phyloP scores from a whole-genome alignment of 2,888 invertebrate genomes.

The Onthophagus sagittarius region DNA sequence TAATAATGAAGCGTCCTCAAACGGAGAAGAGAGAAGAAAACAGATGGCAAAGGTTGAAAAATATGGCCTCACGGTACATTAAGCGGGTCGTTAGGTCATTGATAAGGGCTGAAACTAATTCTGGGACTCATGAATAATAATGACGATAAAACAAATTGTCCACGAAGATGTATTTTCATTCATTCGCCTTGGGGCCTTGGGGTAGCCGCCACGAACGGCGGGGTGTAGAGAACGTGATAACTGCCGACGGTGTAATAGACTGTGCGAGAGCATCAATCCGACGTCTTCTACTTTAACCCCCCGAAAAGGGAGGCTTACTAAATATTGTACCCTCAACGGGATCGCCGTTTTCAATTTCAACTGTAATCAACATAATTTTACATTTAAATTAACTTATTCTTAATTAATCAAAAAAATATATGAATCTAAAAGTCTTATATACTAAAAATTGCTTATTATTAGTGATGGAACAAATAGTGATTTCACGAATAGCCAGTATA shows the following conservation, averaged over 20 bases:
- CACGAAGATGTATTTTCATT: neutral
- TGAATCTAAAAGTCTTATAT: no score
- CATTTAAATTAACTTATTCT: slow-evolving; percentile 32
- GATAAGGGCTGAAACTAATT: slow-evolving; percentile 15
- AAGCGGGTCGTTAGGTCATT: slow-evolving; percentile 8
- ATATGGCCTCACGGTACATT: slow-evolving; percentile 6
- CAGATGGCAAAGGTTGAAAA: neutral
- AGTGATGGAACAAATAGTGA: no score
- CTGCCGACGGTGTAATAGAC: neutral
- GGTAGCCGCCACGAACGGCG: neutral
- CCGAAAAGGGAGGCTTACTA: slow-evolving; percentile 13
- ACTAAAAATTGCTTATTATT: no score
- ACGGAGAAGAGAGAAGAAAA: neutral
- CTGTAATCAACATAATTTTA: slow-evolving; percentile 31
- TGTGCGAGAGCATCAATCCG: neutral
- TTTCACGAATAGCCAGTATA: no score
- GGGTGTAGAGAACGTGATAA: neutral
- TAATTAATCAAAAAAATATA: neutral
- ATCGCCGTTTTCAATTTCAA: slow-evolving; percentile 20
- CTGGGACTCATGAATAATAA: slow-evolving; percentile 22
- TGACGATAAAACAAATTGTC: slow-evolving; percentile 21
- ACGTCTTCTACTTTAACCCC: neutral
- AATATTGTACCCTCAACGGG: slow-evolving; percentile 20
- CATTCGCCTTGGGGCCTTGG: neutral
- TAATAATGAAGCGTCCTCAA: neutral